phyloP scores from a whole-genome alignment of 92 coral and sea anemone species.

The Ricordea florida region DNA sequence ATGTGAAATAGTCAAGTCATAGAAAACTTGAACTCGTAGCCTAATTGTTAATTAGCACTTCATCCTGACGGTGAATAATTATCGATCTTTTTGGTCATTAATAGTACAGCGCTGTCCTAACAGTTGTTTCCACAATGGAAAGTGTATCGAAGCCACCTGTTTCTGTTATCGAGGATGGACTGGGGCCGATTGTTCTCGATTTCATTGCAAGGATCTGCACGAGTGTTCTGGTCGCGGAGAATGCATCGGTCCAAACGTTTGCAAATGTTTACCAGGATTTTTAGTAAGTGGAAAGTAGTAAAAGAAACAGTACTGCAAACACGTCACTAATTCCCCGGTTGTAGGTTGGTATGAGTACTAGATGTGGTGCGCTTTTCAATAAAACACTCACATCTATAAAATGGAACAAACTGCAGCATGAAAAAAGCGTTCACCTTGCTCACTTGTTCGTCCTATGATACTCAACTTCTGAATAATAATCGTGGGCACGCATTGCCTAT shows the following conservation, averaged over 20 bases:
- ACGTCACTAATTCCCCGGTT: not conserved
- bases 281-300: slow-evolving; percentile 50
- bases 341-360: not conserved
- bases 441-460: too few relatives aligned
- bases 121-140: slow-evolving; percentile 64
- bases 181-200: slow-evolving; percentile 65
- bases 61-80: too few relatives aligned
- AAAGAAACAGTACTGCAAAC: not conserved
- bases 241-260: slow-evolving; percentile 69
- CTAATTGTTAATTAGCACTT: too few relatives aligned
- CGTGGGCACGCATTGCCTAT: too few relatives aligned
- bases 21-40: too few relatives aligned
- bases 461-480: too few relatives aligned
- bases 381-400: too few relatives aligned
- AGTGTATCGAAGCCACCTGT: slow-evolving; percentile 55
- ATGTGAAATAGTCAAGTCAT: too few relatives aligned
- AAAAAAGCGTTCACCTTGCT: too few relatives aligned
- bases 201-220: slow-evolving; percentile 61
- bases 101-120: slow-evolving; percentile 48
- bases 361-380: too few relatives aligned
- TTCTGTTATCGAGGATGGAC: slow-evolving; percentile 69
- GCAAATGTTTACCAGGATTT: slow-evolving; percentile 65
- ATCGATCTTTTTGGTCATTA: not conserved
- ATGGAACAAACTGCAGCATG: too few relatives aligned
- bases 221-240: slow-evolving; percentile 65